phyloP scores from a whole-genome alignment of 2,797 vertebrate species.

The Chelmon rostratus region DNA sequence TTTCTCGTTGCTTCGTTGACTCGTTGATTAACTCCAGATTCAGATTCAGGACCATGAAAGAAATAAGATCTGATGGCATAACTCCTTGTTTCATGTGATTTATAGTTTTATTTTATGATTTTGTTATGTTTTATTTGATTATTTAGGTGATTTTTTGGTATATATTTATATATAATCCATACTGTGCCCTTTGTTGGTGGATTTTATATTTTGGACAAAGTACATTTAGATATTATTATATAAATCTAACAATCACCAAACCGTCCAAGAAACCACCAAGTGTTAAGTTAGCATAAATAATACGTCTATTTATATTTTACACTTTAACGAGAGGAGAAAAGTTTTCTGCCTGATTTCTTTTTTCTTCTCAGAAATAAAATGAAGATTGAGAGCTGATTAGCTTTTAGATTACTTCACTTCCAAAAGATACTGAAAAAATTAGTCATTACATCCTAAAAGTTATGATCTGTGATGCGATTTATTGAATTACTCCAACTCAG shows the following conservation, averaged over 20 bases:
- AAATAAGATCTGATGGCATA: no score
- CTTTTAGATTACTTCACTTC: constrained; percentile 56
- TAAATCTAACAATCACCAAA: background rate
- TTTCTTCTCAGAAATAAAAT: constrained; percentile 44
- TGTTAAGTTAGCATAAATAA: constrained; percentile 35
- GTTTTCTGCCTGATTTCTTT: constrained; percentile 61
- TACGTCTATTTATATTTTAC: constrained; percentile 36
- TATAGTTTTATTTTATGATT: background rate
- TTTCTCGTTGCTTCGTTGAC: no score
- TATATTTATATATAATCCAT: no score
- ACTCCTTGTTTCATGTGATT: background rate
- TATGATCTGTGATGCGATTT: constrained; percentile 75
- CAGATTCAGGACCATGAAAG: no score
- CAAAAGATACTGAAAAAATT: constrained; percentile 50
- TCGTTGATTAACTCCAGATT: no score
- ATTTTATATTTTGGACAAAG: background rate
- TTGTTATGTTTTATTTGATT: background rate
- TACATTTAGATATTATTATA: background rate
- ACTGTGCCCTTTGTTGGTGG: background rate
- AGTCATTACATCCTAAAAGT: constrained; percentile 64
- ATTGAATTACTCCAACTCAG: constrained; percentile 70
- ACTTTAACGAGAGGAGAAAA: constrained; percentile 30
- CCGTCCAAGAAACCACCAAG: background rate
- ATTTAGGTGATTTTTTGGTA: no score
- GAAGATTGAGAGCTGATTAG: constrained; percentile 56